These are phyloP conservation scores for Fringilla coelebs DNA, from an alignment of 2,797 vertebrate genomes.

Conservation along the genomic window DNA sequence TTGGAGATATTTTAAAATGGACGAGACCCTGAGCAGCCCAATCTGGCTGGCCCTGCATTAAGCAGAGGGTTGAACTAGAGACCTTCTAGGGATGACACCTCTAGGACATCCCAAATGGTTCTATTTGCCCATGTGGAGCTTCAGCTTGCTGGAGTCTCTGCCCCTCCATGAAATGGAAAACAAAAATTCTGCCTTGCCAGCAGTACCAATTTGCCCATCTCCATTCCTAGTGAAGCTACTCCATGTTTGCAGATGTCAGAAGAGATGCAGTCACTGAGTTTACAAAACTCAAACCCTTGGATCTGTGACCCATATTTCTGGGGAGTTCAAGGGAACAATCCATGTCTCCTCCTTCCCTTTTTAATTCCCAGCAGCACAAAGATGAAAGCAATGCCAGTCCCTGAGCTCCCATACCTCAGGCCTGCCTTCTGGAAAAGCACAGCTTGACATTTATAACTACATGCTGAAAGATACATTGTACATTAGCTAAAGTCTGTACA, in stretches of 20 bases:
- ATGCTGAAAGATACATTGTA: not conserved
- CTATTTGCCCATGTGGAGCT: not conserved
- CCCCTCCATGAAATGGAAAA: not conserved
- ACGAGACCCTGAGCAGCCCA: not conserved
- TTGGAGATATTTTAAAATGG: not conserved
- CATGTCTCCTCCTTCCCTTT: not conserved
- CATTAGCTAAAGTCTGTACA: not conserved
- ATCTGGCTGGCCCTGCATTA: not conserved
- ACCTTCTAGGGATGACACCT: not conserved
- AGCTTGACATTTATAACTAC: not conserved
- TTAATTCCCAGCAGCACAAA: not conserved
- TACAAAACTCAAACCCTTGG: not conserved
- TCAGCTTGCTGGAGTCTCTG: not conserved
- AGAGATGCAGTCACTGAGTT: not conserved
- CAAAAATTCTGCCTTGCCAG: not conserved
- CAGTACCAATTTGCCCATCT: not conserved
- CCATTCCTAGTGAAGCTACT: not conserved
- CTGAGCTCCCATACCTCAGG: not conserved
- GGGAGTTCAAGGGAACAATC: not conserved
- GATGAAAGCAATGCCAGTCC: not conserved
- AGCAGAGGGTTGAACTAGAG: not conserved
- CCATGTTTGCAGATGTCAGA: not conserved
- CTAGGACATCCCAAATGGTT: not conserved
- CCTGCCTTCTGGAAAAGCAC: not conserved
- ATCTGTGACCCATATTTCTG: not conserved